Percentiles rank a stretch among this genome's conserved stretches.
These are phyloP conservation scores for Patella pellucida DNA, from an alignment of 2,888 invertebrate species.

Conservation along the genomic window DNA sequence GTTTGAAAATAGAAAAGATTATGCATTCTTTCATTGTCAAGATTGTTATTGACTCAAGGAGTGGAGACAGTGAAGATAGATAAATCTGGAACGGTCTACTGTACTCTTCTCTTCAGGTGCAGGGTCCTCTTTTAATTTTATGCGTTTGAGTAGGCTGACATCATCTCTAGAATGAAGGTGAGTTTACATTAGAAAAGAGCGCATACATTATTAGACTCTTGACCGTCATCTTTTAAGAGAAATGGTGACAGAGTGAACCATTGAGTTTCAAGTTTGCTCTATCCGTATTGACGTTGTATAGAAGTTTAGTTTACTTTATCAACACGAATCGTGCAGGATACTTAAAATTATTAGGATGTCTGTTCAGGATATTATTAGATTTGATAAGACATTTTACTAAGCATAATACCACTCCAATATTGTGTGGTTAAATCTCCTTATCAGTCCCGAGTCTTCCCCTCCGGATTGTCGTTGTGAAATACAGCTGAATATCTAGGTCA, in stretches of 20 bases:
- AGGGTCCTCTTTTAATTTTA: no score
- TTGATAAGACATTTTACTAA: no score
- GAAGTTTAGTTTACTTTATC: slow-evolving; percentile 1
- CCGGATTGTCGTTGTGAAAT: no score
- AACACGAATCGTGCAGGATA: not conserved
- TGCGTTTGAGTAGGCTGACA: not conserved
- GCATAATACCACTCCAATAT: no score
- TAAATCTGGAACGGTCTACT: no score
- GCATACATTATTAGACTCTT: slow-evolving; percentile 6
- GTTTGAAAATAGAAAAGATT: not conserved
- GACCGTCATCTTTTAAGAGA: not conserved
- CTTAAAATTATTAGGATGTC: not conserved
- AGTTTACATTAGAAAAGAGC: slow-evolving; percentile 10
- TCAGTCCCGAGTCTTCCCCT: no score
- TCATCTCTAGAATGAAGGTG: not conserved
- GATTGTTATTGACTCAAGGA: slow-evolving; percentile 2
- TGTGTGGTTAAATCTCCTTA: no score
- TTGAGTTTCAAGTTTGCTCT: not conserved
- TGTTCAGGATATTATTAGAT: not conserved
- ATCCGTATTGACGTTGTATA: not conserved
- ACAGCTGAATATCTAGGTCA: no score
- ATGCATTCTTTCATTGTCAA: slow-evolving; percentile 11
- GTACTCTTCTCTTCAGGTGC: no score
- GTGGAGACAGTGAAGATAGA: not conserved
- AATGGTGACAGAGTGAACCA: not conserved